Conservation (phyloP, 2,888 invertebrate species). For the Agrochola lychnidis region DNA sequence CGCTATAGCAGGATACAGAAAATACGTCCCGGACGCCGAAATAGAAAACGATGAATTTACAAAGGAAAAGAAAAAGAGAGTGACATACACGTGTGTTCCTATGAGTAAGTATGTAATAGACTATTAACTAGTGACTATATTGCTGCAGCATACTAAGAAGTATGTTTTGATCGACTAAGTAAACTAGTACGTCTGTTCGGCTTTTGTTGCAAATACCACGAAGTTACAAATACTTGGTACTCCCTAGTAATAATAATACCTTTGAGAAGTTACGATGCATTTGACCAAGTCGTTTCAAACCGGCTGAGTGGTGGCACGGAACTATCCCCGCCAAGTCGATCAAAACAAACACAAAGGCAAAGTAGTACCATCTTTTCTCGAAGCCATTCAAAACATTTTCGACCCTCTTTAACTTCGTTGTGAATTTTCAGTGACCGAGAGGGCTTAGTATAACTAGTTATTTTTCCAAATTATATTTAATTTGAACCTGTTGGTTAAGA, state of each 20-base stretch:
- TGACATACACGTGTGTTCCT: constrained; percentile 48
- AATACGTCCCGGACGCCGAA: constrained; percentile 63
- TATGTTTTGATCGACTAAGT: not conserved
- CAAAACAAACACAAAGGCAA: too few species aligned
- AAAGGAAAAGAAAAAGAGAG: constrained; percentile 71
- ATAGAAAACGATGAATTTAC: constrained; percentile 71
- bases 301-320: too few species aligned
- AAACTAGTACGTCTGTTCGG: not conserved
- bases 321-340: too few species aligned
- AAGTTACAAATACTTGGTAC: not conserved
- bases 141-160: too few species aligned
- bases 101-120: constrained; percentile 36
- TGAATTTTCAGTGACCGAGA: too few species aligned
- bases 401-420: too few species aligned
- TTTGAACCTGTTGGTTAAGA: too few species aligned
- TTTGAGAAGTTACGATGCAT: not conserved
- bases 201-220: not conserved
- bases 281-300: not conserved
- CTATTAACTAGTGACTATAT: not conserved
- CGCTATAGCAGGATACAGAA: constrained; percentile 72
- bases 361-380: too few species aligned
- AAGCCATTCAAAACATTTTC: too few species aligned
- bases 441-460: too few species aligned
- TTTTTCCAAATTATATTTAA: too few species aligned
- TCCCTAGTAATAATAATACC: not conserved